phyloP scores from a whole-genome alignment of 1,140 invertebrate genomes.

The Atta colombica region DNA sequence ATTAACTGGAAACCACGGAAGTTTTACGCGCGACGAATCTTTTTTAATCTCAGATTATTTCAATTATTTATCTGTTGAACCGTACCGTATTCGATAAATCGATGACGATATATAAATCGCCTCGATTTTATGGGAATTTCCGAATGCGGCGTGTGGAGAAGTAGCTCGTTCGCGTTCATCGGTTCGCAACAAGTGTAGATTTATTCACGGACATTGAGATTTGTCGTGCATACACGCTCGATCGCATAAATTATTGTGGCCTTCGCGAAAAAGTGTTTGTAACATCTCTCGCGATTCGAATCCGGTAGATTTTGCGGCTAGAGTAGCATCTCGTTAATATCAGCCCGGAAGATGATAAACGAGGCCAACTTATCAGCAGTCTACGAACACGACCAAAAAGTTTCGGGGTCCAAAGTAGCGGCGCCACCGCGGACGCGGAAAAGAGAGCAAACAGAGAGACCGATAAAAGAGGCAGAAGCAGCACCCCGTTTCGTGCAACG shows the following conservation, averaged over 20 bases:
- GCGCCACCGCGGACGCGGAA: constrained; percentile 62
- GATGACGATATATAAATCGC: constrained; percentile 38
- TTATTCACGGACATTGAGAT: constrained; percentile 54
- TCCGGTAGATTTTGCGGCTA: constrained; percentile 71
- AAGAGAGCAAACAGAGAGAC: constrained; percentile 57
- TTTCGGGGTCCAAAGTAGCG: constrained; percentile 72
- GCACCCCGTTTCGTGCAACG: background rate
- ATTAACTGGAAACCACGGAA: background rate
- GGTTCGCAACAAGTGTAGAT: constrained; percentile 71
- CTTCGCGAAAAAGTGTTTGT: constrained; percentile 68
- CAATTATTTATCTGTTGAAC: constrained; percentile 26
- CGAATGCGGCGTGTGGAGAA: constrained; percentile 33
- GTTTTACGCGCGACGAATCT: constrained; percentile 11
- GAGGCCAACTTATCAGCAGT: constrained; percentile 78
- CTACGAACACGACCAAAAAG: constrained; percentile 74
- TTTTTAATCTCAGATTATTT: constrained; percentile 16
- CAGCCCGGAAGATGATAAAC: constrained; percentile 76
- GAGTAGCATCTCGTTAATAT: constrained; percentile 77
- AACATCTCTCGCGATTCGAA: constrained; percentile 71
- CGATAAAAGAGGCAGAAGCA: constrained; percentile 55
- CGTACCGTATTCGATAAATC: constrained; percentile 12
- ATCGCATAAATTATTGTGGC: constrained; percentile 48
- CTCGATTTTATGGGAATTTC: constrained; percentile 39
- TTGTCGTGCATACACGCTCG: constrained; percentile 29
- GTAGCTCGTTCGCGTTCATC: constrained; percentile 46